These are phyloP conservation scores for Stenopsyche tienmushanensis DNA, from an alignment of 1,140 invertebrate genomes.

Conservation along the genomic window DNA sequence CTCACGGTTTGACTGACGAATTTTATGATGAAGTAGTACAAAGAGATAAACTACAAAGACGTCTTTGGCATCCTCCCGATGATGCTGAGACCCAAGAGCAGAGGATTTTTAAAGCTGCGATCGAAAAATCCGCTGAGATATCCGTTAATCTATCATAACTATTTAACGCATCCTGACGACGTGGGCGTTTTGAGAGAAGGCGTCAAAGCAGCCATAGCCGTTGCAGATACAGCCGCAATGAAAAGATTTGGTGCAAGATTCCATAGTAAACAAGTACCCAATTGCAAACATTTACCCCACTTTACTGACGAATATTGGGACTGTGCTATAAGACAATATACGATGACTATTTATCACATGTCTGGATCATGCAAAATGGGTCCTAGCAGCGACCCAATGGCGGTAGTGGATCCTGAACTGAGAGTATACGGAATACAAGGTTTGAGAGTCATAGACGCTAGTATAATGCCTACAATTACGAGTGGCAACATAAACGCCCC, in stretches of 20 bases:
- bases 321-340: constrained; percentile 76
- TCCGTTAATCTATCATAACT: constrained; percentile 87
- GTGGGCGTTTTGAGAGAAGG: constrained; percentile 78
- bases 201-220: constrained; percentile 78
- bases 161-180: constrained; percentile 80
- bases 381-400: constrained; percentile 68
- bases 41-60: constrained; percentile 68
- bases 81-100: constrained; percentile 82
- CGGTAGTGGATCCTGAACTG: constrained; percentile 80
- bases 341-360: constrained; percentile 85
- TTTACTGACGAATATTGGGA: constrained; percentile 85
- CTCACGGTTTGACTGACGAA: constrained; percentile 76
- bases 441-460: constrained; percentile 76
- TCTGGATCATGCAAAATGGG: constrained; percentile 87
- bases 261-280: constrained; percentile 70
- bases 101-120: constrained; percentile 73
- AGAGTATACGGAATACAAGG: constrained; percentile 74
- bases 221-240: constrained; percentile 73
- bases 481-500: constrained; percentile 86
- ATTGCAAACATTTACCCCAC: constrained; percentile 72
- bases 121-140: constrained; percentile 81
- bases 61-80: constrained; percentile 81
- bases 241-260: constrained; percentile 73
- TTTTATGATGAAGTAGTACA: constrained; percentile 76
- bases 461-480: constrained; percentile 78